Evolutionary conservation across 2,113 vertebrate species (phyloP).

Genomic region (Monarcha castaneiventris): DNA sequence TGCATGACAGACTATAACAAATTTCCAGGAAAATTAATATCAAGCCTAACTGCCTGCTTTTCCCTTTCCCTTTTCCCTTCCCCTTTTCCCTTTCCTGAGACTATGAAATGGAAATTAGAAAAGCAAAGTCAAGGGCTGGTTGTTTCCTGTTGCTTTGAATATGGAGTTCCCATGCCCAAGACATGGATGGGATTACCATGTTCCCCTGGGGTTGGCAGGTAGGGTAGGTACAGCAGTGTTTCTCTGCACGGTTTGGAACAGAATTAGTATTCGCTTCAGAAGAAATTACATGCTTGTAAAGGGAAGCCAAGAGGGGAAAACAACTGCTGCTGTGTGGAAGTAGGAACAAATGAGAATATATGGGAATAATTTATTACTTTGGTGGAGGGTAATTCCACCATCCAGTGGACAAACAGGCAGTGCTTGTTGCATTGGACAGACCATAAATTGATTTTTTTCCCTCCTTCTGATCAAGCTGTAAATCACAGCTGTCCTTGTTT

Average conservation of each 20-base stretch:
- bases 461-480: slow-evolving; percentile 61
- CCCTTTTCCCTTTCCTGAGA: background rate
- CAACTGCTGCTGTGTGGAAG: slow-evolving; percentile 3
- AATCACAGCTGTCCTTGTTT: slow-evolving; percentile 34
- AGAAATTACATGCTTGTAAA: slow-evolving; percentile 37
- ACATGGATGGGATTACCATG: background rate
- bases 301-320: slow-evolving; percentile 23
- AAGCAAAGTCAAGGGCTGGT: background rate
- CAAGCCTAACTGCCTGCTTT: background rate
- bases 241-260: background rate
- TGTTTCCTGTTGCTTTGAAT: background rate
- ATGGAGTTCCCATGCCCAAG: background rate
- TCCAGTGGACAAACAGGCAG: slow-evolving; percentile 53
- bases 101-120: background rate
- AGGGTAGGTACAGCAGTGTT: background rate
- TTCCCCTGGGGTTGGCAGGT: background rate
- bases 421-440: slow-evolving; percentile 40
- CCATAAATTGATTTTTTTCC: slow-evolving; percentile 60
- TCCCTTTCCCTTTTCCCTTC: background rate
- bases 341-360: slow-evolving; percentile 4
- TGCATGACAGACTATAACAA: background rate
- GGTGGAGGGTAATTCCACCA: slow-evolving; percentile 54
- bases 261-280: background rate
- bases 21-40: background rate
- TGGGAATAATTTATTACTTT: slow-evolving; percentile 44